Evolutionary conservation across 2,113 vertebrate species (phyloP).

Genomic region (Labeo rohita): DNA sequence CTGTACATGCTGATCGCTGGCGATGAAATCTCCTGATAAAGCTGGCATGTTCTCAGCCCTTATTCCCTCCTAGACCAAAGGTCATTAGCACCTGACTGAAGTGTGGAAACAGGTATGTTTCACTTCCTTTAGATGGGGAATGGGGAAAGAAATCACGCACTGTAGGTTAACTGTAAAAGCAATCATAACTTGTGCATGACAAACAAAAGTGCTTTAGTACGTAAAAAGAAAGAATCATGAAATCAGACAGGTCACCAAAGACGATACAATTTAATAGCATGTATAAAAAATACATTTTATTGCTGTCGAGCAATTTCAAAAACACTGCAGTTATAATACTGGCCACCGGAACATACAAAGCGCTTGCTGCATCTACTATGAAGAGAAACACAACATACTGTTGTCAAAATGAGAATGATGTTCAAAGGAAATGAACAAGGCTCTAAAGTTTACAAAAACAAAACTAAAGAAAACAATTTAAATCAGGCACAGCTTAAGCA

Average conservation of each 20-base stretch:
- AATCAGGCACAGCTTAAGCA: background rate
- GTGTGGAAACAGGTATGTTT: background rate
- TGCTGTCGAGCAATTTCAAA: constrained; percentile 7
- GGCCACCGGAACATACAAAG: background rate
- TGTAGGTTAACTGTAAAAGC: background rate
- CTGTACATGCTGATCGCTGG: background rate
- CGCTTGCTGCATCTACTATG: background rate
- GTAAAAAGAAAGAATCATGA: background rate
- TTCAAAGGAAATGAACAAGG: background rate
- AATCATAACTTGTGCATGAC: background rate
- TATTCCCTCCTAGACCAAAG: constrained; percentile 23
- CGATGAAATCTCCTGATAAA: constrained; percentile 21
- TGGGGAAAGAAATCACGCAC: background rate
- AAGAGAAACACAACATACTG: background rate
- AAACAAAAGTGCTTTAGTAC: background rate
- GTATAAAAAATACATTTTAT: background rate
- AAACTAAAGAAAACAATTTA: background rate
- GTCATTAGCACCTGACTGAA: constrained; percentile 13
- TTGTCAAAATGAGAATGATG: background rate
- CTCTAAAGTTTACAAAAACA: background rate
- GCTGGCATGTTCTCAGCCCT: background rate
- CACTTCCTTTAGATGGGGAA: background rate
- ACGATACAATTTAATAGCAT: background rate
- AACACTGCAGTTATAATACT: background rate
- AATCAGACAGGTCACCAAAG: background rate